A percentile compares a stretch with the other conserved stretches of the same genome.
Conservation (phyloP, 2,113 vertebrate species). For the Zootoca vivipara region DNA sequence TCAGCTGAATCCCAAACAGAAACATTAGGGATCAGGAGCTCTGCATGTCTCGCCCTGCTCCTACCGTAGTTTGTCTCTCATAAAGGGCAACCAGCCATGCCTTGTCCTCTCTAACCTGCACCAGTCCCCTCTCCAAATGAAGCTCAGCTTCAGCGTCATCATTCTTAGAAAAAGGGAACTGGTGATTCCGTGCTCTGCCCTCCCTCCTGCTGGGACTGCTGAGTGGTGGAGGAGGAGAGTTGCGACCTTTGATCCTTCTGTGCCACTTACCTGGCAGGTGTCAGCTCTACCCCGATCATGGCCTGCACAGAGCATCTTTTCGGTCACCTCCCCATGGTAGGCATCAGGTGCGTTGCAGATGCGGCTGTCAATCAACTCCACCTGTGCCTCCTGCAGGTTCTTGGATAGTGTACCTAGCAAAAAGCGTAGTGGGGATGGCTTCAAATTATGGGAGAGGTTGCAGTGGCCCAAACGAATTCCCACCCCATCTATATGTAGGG, state of each 20-base stretch:
- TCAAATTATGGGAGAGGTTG: not conserved
- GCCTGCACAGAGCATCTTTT: slow-evolving; percentile 90
- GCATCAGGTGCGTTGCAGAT: slow-evolving; percentile 74
- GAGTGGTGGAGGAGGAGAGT: no score
- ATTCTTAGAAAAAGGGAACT: not conserved
- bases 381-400: slow-evolving; percentile 79
- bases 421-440: not conserved
- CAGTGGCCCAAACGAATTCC: not conserved
- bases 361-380: slow-evolving; percentile 74
- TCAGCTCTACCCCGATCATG: slow-evolving; percentile 79
- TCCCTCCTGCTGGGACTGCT: not conserved
- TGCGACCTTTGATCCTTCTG: not conserved
- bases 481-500: not conserved
- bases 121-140: not conserved
- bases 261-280: slow-evolving; percentile 87
- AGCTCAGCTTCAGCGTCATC: not conserved
- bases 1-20: not conserved
- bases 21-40: not conserved
- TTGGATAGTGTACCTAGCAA: slow-evolving; percentile 78
- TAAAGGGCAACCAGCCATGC: not conserved
- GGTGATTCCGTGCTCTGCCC: not conserved
- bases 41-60: not conserved
- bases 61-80: not conserved
- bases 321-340: slow-evolving; percentile 78
- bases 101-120: not conserved